These are phyloP conservation scores for Stegodyphus mimosarum DNA, from an alignment of 1,140 invertebrate genomes.

Conservation along the genomic window DNA sequence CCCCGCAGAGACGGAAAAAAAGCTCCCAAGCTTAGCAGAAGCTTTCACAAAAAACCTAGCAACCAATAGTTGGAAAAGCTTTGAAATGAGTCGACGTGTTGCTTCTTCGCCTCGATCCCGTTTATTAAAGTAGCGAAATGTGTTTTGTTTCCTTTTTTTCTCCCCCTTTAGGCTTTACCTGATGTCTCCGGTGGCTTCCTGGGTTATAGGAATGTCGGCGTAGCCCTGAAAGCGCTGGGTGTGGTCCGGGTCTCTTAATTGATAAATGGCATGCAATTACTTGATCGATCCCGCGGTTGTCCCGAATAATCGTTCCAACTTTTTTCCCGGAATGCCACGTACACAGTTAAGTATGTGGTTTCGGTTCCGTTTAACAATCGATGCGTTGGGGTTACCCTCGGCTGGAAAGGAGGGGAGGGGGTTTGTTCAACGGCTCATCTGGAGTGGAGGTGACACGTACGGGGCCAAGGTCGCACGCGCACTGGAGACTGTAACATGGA, in stretches of 20 bases:
- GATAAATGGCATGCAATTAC: constrained; percentile 56
- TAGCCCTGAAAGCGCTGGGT: constrained; percentile 49
- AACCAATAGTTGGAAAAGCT: neutral
- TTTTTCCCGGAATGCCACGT: constrained; percentile 46
- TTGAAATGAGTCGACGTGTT: constrained; percentile 34
- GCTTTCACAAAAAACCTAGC: constrained; percentile 8
- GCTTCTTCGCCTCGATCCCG: constrained; percentile 12
- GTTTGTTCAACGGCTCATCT: constrained; percentile 7
- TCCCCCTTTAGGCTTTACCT: neutral
- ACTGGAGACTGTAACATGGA: neutral
- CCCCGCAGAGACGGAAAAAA: too few relatives aligned
- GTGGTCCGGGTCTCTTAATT: constrained; percentile 47
- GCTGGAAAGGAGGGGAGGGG: neutral
- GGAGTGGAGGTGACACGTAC: constrained; percentile 21
- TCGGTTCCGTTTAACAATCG: constrained; percentile 38
- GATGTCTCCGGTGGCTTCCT: constrained; percentile 50
- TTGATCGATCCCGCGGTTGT: constrained; percentile 25
- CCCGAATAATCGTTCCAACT: neutral
- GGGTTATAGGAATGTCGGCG: constrained; percentile 49
- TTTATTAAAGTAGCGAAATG: constrained; percentile 54
- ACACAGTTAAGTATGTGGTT: constrained; percentile 43
- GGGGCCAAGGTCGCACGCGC: constrained; percentile 20
- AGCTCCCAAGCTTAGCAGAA: too few relatives aligned
- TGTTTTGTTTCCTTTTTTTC: constrained; percentile 17
- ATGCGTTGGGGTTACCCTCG: constrained; percentile 5